Percentiles rank a stretch among this genome's conserved stretches.
These are phyloP conservation scores for Pangasianodon gigas DNA, from an alignment of 2,113 vertebrate genomes.

Conservation along the genomic window DNA sequence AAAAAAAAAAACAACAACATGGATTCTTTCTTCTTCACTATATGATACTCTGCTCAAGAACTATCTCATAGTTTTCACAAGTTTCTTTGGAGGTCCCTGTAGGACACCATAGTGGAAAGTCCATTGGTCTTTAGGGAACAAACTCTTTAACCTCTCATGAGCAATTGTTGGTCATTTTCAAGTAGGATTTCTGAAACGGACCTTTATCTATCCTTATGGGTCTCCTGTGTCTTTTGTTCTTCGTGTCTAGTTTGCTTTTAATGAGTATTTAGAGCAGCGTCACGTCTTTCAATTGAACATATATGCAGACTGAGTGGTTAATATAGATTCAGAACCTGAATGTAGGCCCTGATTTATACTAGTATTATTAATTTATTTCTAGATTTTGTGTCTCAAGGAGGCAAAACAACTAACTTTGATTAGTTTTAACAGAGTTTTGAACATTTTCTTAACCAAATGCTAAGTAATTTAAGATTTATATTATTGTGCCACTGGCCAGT, in stretches of 20 bases:
- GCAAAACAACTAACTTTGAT: background rate
- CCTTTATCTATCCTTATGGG: background rate
- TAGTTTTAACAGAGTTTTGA: background rate
- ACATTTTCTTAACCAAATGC: slow-evolving; percentile 2
- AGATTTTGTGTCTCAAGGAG: background rate
- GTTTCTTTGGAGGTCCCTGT: background rate
- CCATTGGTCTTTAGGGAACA: slow-evolving; percentile 14
- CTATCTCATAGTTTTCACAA: background rate
- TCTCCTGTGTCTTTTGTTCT: background rate
- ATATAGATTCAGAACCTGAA: background rate
- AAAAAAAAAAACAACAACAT: slow-evolving; percentile 8
- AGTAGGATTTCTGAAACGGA: background rate
- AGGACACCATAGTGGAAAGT: background rate
- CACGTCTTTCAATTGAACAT: background rate
- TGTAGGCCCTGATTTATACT: background rate
- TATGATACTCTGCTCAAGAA: background rate
- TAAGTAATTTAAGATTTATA: background rate
- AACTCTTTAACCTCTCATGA: background rate
- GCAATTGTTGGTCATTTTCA: slow-evolving; percentile 18
- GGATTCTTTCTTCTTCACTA: slow-evolving; percentile 3
- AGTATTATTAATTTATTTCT: background rate
- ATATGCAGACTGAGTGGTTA: slow-evolving; percentile 1
- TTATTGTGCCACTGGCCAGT: background rate
- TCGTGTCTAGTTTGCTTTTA: background rate
- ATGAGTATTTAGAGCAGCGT: background rate